phyloP scores from a whole-genome alignment of 2,797 vertebrate species.

The Pseudochirops corinnae region DNA sequence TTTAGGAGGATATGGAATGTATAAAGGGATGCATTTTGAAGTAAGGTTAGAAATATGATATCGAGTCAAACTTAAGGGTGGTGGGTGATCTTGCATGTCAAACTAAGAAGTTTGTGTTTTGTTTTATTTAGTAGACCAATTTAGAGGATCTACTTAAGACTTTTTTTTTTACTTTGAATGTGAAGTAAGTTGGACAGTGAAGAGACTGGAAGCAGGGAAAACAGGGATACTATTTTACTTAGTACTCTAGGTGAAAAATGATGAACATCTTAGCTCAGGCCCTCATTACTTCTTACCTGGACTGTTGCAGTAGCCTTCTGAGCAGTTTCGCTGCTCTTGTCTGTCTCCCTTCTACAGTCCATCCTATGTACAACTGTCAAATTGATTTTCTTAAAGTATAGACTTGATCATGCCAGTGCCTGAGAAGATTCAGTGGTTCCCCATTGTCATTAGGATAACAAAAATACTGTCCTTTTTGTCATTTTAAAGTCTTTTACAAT shows the following conservation, averaged over 20 bases:
- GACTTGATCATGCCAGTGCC: background rate
- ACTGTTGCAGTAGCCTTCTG: background rate
- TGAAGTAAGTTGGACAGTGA: background rate
- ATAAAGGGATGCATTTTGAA: too few relatives aligned
- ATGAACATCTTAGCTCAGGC: background rate
- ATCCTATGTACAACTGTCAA: background rate
- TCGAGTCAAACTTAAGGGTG: too few relatives aligned
- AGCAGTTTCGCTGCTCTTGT: background rate
- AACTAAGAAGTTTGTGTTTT: background rate
- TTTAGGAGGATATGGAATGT: too few relatives aligned
- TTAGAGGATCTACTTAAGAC: background rate
- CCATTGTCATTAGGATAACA: background rate
- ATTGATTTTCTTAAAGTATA: background rate
- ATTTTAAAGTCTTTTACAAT: background rate
- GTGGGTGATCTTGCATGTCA: background rate
- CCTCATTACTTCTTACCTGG: background rate
- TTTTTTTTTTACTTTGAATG: background rate
- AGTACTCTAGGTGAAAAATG: background rate
- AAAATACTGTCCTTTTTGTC: background rate
- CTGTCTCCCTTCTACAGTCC: background rate
- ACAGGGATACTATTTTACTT: background rate
- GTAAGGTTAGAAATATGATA: too few relatives aligned
- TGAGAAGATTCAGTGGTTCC: background rate
- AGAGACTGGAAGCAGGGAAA: background rate
- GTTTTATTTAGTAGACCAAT: background rate